Base-by-base conservation (phyloP, 2,797 vertebrate genomes). In the Sphaeramia orbicularis region DNA sequence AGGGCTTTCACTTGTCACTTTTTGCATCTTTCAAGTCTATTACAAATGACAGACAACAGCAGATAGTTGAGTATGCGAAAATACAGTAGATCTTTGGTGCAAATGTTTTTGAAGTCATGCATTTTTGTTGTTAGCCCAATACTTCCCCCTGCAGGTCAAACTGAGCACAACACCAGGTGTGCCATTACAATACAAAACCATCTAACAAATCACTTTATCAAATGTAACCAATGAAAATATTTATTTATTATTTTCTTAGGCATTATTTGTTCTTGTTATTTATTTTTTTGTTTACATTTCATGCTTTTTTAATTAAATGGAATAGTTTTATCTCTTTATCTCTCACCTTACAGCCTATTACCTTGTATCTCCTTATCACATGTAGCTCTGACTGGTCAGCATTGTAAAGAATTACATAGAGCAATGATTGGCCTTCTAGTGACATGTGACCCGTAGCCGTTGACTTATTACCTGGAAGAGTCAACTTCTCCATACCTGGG, bases 101-200 rank as follows among this genome's bases (percentile, higher is more conserved):
- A 38, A 0, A 1, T 16, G 1, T 2, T 16, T 37, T 35, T 58
- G 19, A 1, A n/a, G 27, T 57, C 1, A 13, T 19, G 2, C 14
- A 24, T n/a, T 0, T 1, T 37, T 13, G 38, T 45, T 51, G 18
- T 64, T 21, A 56, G 69, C 58, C 21, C 74, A 86, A 89, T 24
- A 80, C 84, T 87, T 82, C 88, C 24, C 27, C 81, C 89, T 87
- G 68, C 76, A 89, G 91, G 89, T 65, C 19, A 74, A 52, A 56
- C 30, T 27, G 44, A 69, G 72, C 27, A 83, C 51, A 69, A 62
- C 76, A 80, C 0, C 49, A 69, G 14, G n/a, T 48, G 10, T 36
- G 13, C n/a, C 37, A 0, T 2, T 2, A 38, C 14, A 36, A 45
- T 4, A 45, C 3, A 38, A 18, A 36, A 35, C 9, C 9, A 10